A percentile compares a stretch with the other conserved stretches of the same genome.
Evolutionary conservation across 2,113 vertebrate genomes (phyloP).

Genomic region (Hippocampus comes): DNA sequence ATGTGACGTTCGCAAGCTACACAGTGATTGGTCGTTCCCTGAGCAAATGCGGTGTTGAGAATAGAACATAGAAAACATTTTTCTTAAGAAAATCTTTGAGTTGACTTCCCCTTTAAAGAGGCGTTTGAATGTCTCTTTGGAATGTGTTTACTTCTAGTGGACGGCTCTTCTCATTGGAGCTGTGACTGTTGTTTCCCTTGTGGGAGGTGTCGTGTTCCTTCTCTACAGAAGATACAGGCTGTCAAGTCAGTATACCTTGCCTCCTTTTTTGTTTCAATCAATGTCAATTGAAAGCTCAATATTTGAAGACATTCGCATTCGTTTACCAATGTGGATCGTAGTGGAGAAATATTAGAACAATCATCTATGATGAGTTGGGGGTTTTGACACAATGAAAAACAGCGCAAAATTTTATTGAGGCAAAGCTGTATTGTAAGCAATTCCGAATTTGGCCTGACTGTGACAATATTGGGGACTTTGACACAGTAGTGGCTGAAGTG

Average conservation of each 20-base stretch:
- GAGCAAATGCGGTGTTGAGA: no score
- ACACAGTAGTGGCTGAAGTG: no score
- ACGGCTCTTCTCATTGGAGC: conserved; percentile 78
- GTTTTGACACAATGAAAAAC: not conserved
- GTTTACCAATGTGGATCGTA: no score
- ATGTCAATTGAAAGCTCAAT: not conserved
- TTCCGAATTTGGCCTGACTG: no score
- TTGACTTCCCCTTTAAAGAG: not conserved
- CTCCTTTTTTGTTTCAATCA: not conserved
- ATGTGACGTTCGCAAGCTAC: no score
- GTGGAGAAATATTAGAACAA: no score
- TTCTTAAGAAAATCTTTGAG: no score
- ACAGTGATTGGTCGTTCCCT: no score
- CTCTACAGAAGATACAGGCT: conserved; percentile 73
- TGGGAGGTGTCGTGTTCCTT: conserved; percentile 73
- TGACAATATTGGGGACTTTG: no score
- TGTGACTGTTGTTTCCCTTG: conserved; percentile 57
- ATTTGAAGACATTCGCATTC: no score
- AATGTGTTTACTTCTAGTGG: conserved; percentile 66
- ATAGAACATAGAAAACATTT: no score
- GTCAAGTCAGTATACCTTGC: conserved; percentile 72
- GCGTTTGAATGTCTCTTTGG: not conserved
- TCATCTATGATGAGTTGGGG: not conserved
- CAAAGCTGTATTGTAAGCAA: no score
- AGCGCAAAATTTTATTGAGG: not conserved